Base-by-base conservation (phyloP, 2,888 invertebrate species). In the Spisula solida region DNA sequence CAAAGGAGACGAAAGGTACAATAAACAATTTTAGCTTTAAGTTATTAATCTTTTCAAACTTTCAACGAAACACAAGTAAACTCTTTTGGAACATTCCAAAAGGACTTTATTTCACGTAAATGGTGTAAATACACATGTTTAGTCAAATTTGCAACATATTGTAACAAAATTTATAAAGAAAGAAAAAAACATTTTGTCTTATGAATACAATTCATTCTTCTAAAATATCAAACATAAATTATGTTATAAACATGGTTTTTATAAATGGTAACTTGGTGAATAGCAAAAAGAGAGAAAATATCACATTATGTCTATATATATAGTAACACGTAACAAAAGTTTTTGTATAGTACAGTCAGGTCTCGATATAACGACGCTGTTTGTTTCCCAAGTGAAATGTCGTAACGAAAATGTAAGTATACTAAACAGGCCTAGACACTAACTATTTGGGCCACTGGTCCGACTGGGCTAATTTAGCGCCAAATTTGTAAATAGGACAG, bases 91-190 rank as follows among this genome's bases (percentile, higher is more conserved):
- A 25, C 60, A 66, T 66, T 66, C 60, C n/a, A 75, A 75, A 75
- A 16, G 34, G 75, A 75, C 31, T 75, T 75, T 75, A 75, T 75
- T 75, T 75, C 75, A 75, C 18, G 18, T 31, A 75, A 75, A 75
- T 34, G 75, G 31, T 75, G 75, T 75, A 75, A 34, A 31, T 31
- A 75, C 75, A 34, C 75, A 75, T 66, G 18, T 66, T 66, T 66
- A 66, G 60, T n/a, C n/a, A 66, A 66, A 66, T n/a, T 66, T 25
- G n/a, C 10, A n/a, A 66, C 60, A 60, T n/a, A 60, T 25, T 1
- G 60, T 51, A 60, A 60, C 60, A 66, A n/a, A 66, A 25, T 25
- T 4, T 66, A 6, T 66, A 25, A 18, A 41, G 41, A 41, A 60
- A 60, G 60, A 66, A 66, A 66, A 66, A 66, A 51, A 51, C 12